A percentile compares a stretch with the other conserved stretches of the same genome.
These are phyloP conservation scores for Lycopodina hypogea DNA, from an alignment of 37 sponge, comb jelly and placozoan genomes.

Conservation along the genomic window DNA sequence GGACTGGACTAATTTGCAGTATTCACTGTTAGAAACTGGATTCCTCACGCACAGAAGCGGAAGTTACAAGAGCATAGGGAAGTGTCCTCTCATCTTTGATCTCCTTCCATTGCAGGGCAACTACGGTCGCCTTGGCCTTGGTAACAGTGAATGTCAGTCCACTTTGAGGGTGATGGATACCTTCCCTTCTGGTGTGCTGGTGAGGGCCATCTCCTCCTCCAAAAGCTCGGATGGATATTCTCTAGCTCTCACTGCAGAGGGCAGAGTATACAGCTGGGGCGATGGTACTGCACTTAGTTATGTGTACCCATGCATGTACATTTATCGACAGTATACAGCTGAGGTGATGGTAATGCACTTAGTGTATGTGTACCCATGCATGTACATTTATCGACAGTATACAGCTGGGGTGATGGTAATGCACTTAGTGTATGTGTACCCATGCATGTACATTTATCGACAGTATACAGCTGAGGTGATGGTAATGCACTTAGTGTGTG, in stretches of 20 bases:
- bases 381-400: too few species aligned
- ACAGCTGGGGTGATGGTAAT: too few species aligned
- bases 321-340: neutral
- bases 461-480: too few species aligned
- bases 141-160: constrained; percentile 59
- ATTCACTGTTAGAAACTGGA: too few species aligned
- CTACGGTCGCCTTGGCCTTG: constrained; percentile 82
- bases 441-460: too few species aligned
- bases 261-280: constrained; percentile 91
- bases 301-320: constrained; percentile 25
- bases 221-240: constrained; percentile 85
- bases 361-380: too few species aligned
- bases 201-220: constrained; percentile 58
- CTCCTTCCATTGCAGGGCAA: constrained; percentile 59
- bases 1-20: too few species aligned
- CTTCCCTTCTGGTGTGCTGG: constrained; percentile 37
- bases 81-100: too few species aligned
- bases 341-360: neutral
- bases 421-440: too few species aligned
- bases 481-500: too few species aligned
- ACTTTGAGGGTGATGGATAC: constrained; percentile 41
- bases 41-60: too few species aligned
- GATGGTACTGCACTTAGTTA: constrained; percentile 88
- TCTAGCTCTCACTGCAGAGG: constrained; percentile 67
- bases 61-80: too few species aligned